Conservation (phyloP, 2,113 vertebrate genomes). For the Atractosteus spatula region DNA sequence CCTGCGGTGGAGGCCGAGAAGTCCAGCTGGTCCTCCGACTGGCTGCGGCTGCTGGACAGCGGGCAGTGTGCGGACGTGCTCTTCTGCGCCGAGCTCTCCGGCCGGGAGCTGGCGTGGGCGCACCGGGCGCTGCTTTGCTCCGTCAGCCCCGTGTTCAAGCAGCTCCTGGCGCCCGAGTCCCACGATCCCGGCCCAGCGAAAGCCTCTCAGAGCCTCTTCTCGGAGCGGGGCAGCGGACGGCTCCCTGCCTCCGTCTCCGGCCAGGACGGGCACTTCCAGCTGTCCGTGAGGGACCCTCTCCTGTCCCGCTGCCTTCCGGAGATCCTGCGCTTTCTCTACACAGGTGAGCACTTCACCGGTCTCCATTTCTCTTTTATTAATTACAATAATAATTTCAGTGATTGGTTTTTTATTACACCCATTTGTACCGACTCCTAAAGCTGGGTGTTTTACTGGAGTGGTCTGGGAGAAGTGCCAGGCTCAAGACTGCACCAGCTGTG, state of each 20-base stretch:
- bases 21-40: slow-evolving; percentile 82
- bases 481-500: too few species aligned
- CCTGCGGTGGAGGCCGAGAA: slow-evolving; percentile 83
- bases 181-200: slow-evolving; percentile 61
- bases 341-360: slow-evolving; percentile 68
- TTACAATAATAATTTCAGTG: too few species aligned
- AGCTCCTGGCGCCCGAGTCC: slow-evolving; percentile 72
- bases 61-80: slow-evolving; percentile 89
- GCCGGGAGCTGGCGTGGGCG: slow-evolving; percentile 75
- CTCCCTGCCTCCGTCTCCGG: slow-evolving; percentile 30
- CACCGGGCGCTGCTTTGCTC: slow-evolving; percentile 90
- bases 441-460: too few species aligned
- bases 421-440: too few species aligned
- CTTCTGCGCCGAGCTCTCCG: slow-evolving; percentile 76
- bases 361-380: too few species aligned
- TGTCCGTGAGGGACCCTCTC: slow-evolving; percentile 83
- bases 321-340: slow-evolving; percentile 92
- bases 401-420: too few species aligned
- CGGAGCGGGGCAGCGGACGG: slow-evolving; percentile 56
- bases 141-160: slow-evolving; percentile 84
- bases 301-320: slow-evolving; percentile 85
- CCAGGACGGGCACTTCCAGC: slow-evolving; percentile 67
- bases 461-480: too few species aligned
- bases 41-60: slow-evolving; percentile 83
- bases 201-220: slow-evolving; percentile 69